These are phyloP conservation scores for Eilema griseolum DNA, from an alignment of 2,888 invertebrate genomes.

Conservation along the genomic window DNA sequence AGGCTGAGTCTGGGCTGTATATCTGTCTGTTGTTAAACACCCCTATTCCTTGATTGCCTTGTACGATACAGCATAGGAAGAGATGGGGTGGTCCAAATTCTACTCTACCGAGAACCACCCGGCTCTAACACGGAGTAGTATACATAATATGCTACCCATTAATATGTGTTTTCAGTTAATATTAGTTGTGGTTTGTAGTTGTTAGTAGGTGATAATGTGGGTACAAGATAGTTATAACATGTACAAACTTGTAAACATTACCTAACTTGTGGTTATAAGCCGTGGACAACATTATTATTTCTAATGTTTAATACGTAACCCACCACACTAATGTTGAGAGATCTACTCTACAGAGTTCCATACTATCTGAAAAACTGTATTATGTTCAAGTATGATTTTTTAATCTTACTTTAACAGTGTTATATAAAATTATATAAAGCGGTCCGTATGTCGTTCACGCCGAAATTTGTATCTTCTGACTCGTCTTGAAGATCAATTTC, in stretches of 20 bases:
- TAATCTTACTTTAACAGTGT: neutral
- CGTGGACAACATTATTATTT: neutral
- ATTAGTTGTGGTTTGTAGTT: neutral
- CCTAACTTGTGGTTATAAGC: slow-evolving; percentile 1
- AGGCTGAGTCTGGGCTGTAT: too few species aligned
- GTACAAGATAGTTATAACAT: neutral
- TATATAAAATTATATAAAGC: neutral
- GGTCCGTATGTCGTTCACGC: too few species aligned
- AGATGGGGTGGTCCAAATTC: too few species aligned
- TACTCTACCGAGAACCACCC: too few species aligned
- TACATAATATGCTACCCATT: too few species aligned
- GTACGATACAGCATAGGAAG: too few species aligned
- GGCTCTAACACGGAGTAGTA: too few species aligned
- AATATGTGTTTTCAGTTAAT: neutral
- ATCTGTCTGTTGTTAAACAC: too few species aligned
- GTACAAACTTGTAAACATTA: neutral
- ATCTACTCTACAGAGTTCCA: neutral
- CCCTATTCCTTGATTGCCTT: too few species aligned
- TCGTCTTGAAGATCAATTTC: neutral
- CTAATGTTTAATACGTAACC: neutral
- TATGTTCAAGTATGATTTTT: too few species aligned
- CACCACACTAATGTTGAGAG: neutral
- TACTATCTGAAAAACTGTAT: too few species aligned
- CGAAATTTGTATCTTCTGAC: neutral
- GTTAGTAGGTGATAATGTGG: neutral